phyloP scores from a whole-genome alignment of 2,797 vertebrate genomes.

The Pipistrellus pipistrellus region DNA sequence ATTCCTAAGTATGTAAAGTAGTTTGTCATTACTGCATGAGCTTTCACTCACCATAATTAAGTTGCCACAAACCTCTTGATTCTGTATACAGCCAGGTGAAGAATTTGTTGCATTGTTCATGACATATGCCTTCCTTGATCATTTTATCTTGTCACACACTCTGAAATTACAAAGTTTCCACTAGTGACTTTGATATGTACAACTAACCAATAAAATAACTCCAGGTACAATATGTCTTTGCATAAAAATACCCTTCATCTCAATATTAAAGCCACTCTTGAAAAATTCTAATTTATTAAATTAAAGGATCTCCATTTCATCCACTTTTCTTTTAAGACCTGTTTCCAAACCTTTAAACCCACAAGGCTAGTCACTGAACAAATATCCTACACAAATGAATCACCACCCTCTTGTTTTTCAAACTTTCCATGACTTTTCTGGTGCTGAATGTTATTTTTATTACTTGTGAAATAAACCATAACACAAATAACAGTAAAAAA shows the following conservation, averaged over 20 bases:
- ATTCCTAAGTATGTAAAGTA: background rate
- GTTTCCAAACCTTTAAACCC: background rate
- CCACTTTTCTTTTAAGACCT: background rate
- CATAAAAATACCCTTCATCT: background rate
- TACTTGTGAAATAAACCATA: background rate
- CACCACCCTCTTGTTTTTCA: background rate
- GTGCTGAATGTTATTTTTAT: background rate
- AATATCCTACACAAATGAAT: background rate
- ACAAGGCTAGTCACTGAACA: background rate
- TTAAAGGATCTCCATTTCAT: background rate
- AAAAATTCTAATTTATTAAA: background rate
- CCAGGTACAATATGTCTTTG: background rate
- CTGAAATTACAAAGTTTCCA: background rate
- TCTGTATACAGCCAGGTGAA: background rate
- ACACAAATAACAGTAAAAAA: background rate
- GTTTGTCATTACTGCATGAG: background rate
- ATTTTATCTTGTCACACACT: background rate
- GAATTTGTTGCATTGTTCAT: background rate
- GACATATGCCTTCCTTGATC: background rate
- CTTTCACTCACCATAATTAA: background rate
- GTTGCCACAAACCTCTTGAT: background rate
- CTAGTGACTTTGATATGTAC: background rate
- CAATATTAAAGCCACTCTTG: background rate
- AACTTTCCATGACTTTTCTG: background rate
- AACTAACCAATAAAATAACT: background rate